These are phyloP conservation scores for Palythoa grandis DNA, from an alignment of 92 coral and sea anemone genomes.

Conservation along the genomic window DNA sequence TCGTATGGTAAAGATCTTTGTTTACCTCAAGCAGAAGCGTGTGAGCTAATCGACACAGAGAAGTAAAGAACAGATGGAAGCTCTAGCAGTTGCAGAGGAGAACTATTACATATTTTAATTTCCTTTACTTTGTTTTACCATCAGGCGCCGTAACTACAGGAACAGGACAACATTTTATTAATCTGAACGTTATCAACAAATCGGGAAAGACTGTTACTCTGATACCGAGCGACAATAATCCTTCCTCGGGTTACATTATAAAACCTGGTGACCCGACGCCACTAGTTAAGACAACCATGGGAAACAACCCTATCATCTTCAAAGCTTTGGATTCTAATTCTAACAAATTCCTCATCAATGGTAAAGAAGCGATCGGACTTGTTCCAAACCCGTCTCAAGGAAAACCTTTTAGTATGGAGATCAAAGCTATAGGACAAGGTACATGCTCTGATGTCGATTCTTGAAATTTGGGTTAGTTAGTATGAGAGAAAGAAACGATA, in stretches of 20 bases:
- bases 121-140: neutral
- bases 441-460: neutral
- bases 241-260: constrained; percentile 57
- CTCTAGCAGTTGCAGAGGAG: neutral
- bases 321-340: constrained; percentile 67
- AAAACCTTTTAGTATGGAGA: constrained; percentile 49
- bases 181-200: constrained; percentile 81
- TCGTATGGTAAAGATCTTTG: no score
- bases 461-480: no score
- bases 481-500: no score
- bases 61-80: no score
- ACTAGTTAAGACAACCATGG: constrained; percentile 72
- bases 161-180: constrained; percentile 62
- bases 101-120: neutral
- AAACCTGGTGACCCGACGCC: constrained; percentile 64
- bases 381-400: constrained; percentile 68
- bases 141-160: constrained; percentile 28
- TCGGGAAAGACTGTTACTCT: constrained; percentile 70
- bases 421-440: constrained; percentile 58
- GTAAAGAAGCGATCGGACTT: constrained; percentile 49
- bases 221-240: constrained; percentile 71
- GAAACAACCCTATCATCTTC: constrained; percentile 67
- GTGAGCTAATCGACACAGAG: no score
- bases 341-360: constrained; percentile 67
- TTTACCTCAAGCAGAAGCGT: no score